A percentile compares a stretch with the other conserved stretches of the same genome.
Conservation (phyloP, 2,113 vertebrate genomes). For the Sturnira hondurensis region DNA sequence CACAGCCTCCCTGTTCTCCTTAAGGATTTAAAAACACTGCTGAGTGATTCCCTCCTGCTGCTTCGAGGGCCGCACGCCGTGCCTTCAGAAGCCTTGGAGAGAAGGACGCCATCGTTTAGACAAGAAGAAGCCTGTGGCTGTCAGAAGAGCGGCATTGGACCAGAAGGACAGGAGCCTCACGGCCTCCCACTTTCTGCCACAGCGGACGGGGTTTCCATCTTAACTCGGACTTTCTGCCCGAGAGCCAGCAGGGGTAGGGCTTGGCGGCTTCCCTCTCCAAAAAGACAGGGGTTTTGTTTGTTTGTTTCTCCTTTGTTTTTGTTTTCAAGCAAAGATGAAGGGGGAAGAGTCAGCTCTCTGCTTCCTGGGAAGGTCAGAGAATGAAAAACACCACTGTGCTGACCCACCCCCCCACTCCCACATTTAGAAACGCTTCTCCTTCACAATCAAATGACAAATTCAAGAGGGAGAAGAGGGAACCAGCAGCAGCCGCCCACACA, state of each 20-base stretch:
- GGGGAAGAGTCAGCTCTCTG: not conserved
- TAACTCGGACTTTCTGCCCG: not conserved
- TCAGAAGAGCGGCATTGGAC: not conserved
- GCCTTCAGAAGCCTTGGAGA: not conserved
- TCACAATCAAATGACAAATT: not conserved
- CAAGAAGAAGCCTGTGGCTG: not conserved
- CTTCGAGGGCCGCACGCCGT: not conserved
- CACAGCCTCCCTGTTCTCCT: not conserved
- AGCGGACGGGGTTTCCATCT: not conserved
- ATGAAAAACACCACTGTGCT: not conserved
- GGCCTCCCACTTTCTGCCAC: not conserved
- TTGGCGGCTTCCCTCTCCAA: not conserved
- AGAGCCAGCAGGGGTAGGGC: not conserved
- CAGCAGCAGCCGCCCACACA: not conserved
- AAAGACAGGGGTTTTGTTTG: not conserved
- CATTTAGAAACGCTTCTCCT: not conserved
- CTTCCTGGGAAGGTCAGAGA: not conserved
- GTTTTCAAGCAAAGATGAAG: not conserved
- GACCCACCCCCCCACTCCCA: not conserved
- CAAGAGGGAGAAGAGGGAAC: not conserved
- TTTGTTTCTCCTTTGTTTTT: not conserved
- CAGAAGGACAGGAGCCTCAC: not conserved
- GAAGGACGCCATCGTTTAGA: not conserved
- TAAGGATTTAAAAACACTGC: not conserved
- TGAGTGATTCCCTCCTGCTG: not conserved